phyloP scores from a whole-genome alignment of 2,888 invertebrate species.

The Acronicta psi region DNA sequence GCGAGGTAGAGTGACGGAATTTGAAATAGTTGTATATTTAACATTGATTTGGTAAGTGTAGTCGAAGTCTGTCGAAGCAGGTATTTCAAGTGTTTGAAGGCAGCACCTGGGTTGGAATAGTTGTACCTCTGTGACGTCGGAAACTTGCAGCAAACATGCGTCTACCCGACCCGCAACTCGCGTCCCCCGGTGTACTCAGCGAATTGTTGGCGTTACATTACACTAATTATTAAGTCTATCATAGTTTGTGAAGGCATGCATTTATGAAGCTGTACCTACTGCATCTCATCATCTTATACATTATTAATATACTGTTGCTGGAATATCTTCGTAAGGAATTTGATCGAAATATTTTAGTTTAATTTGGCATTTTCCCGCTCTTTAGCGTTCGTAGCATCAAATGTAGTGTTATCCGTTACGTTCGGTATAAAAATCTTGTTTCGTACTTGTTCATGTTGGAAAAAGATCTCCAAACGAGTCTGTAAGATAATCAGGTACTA shows the following conservation, averaged over 20 bases:
- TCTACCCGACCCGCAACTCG: slow-evolving; percentile 24
- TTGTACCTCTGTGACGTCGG: slow-evolving; percentile 41
- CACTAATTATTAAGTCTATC: slow-evolving; percentile 48
- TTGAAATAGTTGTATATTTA: slow-evolving; percentile 44
- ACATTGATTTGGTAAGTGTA: slow-evolving; percentile 54
- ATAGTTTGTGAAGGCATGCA: slow-evolving; percentile 46
- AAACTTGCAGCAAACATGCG: slow-evolving; percentile 55
- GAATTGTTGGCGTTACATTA: slow-evolving; percentile 59
- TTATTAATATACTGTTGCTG: slow-evolving; percentile 32
- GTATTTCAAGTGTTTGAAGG: slow-evolving; percentile 57
- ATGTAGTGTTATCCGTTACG: too few relatives aligned
- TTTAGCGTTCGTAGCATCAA: too few relatives aligned
- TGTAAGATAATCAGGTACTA: too few relatives aligned
- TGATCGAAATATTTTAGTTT: slow-evolving; percentile 2
- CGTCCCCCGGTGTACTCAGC: slow-evolving; percentile 16
- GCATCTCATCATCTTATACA: slow-evolving; percentile 35
- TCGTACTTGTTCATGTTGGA: too few relatives aligned
- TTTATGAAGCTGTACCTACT: slow-evolving; percentile 21
- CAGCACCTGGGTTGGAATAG: slow-evolving; percentile 54
- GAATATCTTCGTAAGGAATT: slow-evolving; percentile 19
- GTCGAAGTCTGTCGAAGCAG: slow-evolving; percentile 46
- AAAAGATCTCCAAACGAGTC: too few relatives aligned
- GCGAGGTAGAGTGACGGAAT: slow-evolving; percentile 47
- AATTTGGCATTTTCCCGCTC: neutral
- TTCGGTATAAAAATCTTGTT: too few relatives aligned